Conservation (phyloP, 2,888 invertebrate genomes). For the Metalampra italica region DNA sequence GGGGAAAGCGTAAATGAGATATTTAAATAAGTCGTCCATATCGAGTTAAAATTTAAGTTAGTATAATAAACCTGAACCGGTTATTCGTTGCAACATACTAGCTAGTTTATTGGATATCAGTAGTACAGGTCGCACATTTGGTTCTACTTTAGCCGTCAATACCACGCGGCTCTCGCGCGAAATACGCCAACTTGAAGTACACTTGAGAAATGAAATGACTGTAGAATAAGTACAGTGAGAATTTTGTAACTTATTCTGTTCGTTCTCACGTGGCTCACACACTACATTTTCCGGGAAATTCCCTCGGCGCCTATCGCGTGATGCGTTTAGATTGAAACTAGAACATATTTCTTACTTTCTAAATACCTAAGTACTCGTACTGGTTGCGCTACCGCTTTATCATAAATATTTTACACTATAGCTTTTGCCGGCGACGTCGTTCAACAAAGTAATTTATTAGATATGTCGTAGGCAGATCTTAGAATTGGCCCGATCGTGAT, state of each 20-base stretch:
- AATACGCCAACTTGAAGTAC: conserved; percentile 12
- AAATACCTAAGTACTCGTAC: no score
- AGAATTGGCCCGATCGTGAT: no score
- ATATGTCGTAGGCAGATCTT: no score
- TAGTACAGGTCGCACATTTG: conserved; percentile 2
- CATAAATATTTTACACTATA: no score
- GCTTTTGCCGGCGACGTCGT: no score
- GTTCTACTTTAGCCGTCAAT: conserved; percentile 5
- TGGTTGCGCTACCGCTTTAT: no score
- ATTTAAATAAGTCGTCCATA: no score
- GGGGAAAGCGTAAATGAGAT: neutral
- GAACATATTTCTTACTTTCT: no score
- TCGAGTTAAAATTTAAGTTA: no score
- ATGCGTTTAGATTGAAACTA: no score
- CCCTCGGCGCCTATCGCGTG: no score
- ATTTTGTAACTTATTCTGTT: neutral
- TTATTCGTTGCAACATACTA: neutral
- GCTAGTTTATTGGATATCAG: conserved; percentile 5
- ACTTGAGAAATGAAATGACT: conserved; percentile 10
- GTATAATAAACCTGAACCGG: neutral
- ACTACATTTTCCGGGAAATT: neutral
- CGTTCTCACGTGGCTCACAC: conserved; percentile 6
- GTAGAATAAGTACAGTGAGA: conserved; percentile 3
- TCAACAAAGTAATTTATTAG: no score
- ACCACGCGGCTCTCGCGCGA: conserved; percentile 8